Base-by-base conservation (phyloP, 2,797 vertebrate species). In the Micromesistius poutassou region DNA sequence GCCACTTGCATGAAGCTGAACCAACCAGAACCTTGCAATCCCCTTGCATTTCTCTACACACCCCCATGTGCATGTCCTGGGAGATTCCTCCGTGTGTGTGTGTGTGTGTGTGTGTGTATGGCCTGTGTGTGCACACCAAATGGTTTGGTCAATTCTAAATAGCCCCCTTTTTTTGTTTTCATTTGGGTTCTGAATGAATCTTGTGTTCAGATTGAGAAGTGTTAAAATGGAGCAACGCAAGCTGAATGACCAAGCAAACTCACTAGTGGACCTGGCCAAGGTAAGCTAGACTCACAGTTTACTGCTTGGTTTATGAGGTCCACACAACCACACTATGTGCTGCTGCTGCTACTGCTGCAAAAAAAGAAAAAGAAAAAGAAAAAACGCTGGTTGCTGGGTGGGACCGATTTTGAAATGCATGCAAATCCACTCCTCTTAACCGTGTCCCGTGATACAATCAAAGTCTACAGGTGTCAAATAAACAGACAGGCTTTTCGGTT, bases 171-270 rank as follows among this genome's bases (percentile, higher is more conserved):
- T 87, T 91, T 80, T 91, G 90, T 89, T 96, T 87, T 72, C 30
- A 73, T 36, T 73, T 91, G 93, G 94, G 91, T 96, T 94, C 82
- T 94, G 92, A 93, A 94, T 92, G 89, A 28, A 92, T 94, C 95
- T 94, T 92, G 88, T 94, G 94, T 97, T 94, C 95, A 98, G 98
- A 96, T 97, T 99, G 93, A 96, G 98, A 96, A 99, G 98, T 95
- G 97, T 99, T 93, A 99, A 99, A 97, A 99, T 99, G 97, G 97
- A 99, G 91, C 98, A 99, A 94, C 96, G 97, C 89, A 99, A 99
- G 94, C 93, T 99, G 94, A 99, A 99, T 87, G 97, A 99, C 93
- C 97, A 99, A 96, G 97, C 98, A 89, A 99, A 99, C 91, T 98
- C 97, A 87, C 96, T 99, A 94, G 98, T 98, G 95, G 98, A 99